A percentile compares a stretch with the other conserved stretches of the same genome.
Conservation (phyloP, 2,888 invertebrate genomes). For the Hirudinaria manillensis region DNA sequence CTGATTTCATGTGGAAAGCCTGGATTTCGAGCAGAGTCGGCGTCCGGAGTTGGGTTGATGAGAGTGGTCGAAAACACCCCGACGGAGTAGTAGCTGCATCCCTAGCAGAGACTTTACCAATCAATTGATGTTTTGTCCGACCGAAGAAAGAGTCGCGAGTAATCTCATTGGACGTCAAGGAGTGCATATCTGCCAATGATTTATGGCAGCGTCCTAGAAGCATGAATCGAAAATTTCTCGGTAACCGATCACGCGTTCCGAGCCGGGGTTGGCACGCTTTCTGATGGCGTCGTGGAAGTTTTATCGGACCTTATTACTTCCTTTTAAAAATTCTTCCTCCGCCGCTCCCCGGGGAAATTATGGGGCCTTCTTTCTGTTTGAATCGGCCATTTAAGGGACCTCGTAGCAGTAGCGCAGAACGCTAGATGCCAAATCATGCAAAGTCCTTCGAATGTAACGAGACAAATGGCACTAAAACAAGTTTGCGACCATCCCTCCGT, state of each 20-base stretch:
- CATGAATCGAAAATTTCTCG: background rate
- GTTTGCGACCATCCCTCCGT: background rate
- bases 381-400: background rate
- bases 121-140: too few relatives aligned
- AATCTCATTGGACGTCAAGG: too few relatives aligned
- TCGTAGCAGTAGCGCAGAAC: background rate
- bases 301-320: slow-evolving; percentile 9
- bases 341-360: slow-evolving; percentile 4
- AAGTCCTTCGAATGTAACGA: background rate
- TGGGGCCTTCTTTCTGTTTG: background rate
- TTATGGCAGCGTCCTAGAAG: too few relatives aligned
- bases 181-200: too few relatives aligned
- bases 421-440: slow-evolving; percentile 7
- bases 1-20: too few relatives aligned
- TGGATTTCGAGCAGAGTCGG: too few relatives aligned
- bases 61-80: too few relatives aligned
- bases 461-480: background rate
- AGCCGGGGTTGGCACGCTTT: background rate
- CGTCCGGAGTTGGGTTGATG: too few relatives aligned
- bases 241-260: slow-evolving; percentile 16
- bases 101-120: too few relatives aligned
- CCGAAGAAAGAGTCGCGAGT: too few relatives aligned
- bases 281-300: slow-evolving; percentile 3
- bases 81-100: too few relatives aligned
- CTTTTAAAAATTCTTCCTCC: slow-evolving; percentile 2